Evolutionary conservation across 2,797 vertebrate genomes (phyloP).

Genomic region (Pipistrellus pipistrellus): DNA sequence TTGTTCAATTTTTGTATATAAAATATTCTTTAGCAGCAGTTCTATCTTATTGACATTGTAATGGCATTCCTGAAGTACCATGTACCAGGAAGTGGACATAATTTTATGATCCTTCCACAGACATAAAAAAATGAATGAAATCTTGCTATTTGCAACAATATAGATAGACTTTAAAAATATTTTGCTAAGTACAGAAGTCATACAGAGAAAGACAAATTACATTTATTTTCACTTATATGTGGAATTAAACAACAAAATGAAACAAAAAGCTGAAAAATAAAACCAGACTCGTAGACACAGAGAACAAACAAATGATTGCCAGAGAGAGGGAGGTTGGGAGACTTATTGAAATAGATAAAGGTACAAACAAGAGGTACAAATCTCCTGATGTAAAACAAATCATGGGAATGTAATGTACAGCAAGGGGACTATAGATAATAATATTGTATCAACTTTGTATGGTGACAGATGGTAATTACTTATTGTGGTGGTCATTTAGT

Average conservation of each 20-base stretch:
- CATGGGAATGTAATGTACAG: no score
- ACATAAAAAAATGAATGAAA: not conserved
- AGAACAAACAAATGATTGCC: not conserved
- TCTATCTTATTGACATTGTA: not conserved
- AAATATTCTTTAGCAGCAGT: not conserved
- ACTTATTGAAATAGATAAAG: no score
- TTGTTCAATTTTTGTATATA: not conserved
- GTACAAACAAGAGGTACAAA: not conserved
- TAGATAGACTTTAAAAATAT: not conserved
- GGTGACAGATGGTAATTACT: not conserved
- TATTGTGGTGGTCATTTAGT: not conserved
- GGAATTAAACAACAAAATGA: not conserved
- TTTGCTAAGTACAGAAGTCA: not conserved
- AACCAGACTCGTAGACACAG: not conserved
- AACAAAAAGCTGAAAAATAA: not conserved
- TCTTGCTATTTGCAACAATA: not conserved
- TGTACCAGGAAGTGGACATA: not conserved
- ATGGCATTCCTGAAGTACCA: not conserved
- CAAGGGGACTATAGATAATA: not conserved
- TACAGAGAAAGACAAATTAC: not conserved
- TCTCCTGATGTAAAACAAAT: not conserved
- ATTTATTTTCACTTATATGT: not conserved
- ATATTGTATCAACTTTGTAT: not conserved
- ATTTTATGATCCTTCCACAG: not conserved
- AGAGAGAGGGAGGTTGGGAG: not conserved